Base-by-base conservation (phyloP, 64 coral and sea anemone species). In the Montipora sp. region DNA sequence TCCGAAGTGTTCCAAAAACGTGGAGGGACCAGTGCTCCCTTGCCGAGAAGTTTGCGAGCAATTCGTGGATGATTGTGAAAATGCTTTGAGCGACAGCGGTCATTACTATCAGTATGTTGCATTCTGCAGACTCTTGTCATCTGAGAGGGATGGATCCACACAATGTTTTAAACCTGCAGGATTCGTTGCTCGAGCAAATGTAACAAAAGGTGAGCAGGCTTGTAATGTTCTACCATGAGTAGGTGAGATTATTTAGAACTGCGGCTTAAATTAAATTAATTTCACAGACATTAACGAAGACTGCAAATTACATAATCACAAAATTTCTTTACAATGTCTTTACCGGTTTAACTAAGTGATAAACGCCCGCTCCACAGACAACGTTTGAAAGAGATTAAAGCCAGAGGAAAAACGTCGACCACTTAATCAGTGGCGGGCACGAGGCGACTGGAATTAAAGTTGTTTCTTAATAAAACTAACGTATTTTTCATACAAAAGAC, bases 1-100 rank as follows among this genome's bases (percentile, higher is more conserved):
- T 92, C 90, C 90, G 13, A 72, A 92, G 57, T 92, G 90, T 50
- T 60, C 82, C 7, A 73, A 92, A 76, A 19, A 57, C 13, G 67
- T 77, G 3, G 49, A 92, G 4, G 55, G 18, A 20, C 80, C 73
- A 22, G 50, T 92, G 19, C 36, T 92, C 7, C 90, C 90, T 1
- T 92, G 90, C 48, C 22, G 80, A 75, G 80, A 83, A 16, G 90
- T 92, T 11, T 92, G 90, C 48, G 36, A 73, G 13, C 80, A 92
- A 21, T 81, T 92, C 48, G 49, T 92, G 8, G 47, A 76, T 45
- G 90, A 83, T 61, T 92, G 90, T 27, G 51, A 84, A 18, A 85
- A 15, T 13, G 63, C n/a, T 48, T 71, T 85, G 46, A 85, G 9
- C 46, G 46, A 51, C 4, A 49, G 65, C 66, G 82, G 63, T 7